Base-by-base conservation (phyloP, 2,797 vertebrate species). In the Chelidonichthys spinosus region DNA sequence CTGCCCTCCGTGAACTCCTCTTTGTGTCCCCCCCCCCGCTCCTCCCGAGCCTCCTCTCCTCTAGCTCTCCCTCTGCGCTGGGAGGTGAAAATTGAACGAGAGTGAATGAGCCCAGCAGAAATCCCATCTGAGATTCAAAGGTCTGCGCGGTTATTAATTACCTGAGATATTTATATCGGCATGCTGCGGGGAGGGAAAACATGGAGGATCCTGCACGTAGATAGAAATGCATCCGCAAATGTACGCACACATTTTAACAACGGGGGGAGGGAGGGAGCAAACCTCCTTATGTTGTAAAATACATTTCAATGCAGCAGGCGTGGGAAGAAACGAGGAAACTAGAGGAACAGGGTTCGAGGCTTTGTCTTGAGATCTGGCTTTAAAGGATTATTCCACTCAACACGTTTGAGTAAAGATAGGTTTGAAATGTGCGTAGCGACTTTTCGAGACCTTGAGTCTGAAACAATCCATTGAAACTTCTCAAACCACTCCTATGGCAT, bases 131-230 rank as follows among this genome's bases (percentile, higher is more conserved):
- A 84, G 79, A 81, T 74, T 55, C 70, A 63, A 18, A 61, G 59
- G 78, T 63, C 70, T 83, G 79, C 7, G 14, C 76, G 39, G 74
- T 87, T 88, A 84, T 92, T 92, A 91, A 91, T 91, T 90, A 87
- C 81, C 64, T 40, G 68, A 68, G 82, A 81, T 89, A 85, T 90
- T 90, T 84, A 74, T 85, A 87, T 88, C 63, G 32, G 42, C 32
- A 61, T 70, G 80, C 83, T 83, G 67, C 40, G 0, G 59, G 61
- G 75, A 79, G 44, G 72, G 59, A 74, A 78, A 85, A 85, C 78
- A 73, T 81, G 39, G 67, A 15, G 43, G 64, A 59, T 69, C 11
- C 63, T 36, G 54, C 65, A 44, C 63, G 65, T 64, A 47, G 47
- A 79, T 66, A 70, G 25, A 74, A 66, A 71, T 73, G 39, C 47